phyloP scores from a whole-genome alignment of 2,888 invertebrate genomes.

The Gari tellinella region DNA sequence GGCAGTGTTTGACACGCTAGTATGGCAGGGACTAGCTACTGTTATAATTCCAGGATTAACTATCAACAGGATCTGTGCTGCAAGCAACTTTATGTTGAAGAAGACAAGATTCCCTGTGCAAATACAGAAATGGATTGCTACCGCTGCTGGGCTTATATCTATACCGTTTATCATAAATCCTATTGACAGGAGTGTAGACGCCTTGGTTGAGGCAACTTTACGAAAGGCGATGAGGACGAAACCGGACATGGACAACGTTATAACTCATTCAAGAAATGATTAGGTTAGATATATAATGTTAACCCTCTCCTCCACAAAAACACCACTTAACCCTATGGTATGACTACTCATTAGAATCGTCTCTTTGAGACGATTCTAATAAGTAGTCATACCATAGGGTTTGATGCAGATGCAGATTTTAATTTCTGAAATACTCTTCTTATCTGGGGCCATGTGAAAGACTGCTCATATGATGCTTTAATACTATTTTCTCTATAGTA shows the following conservation, averaged over 20 bases:
- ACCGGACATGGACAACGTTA: constrained; percentile 53
- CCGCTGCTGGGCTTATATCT: constrained; percentile 90
- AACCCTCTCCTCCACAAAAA: no score
- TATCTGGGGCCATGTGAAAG: no score
- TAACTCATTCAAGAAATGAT: constrained; percentile 65
- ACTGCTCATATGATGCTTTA: no score
- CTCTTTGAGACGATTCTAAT: no score
- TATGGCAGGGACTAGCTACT: constrained; percentile 97
- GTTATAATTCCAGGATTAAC: constrained; percentile 94
- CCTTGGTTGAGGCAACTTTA: constrained; percentile 88
- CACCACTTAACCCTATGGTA: no score
- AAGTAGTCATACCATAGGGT: no score
- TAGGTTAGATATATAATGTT: constrained; percentile 8
- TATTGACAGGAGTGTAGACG: constrained; percentile 92
- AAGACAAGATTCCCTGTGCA: constrained; percentile 71
- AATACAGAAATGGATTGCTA: constrained; percentile 87
- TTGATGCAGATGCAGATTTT: no score
- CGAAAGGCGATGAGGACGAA: constrained; percentile 72
- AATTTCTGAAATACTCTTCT: no score
- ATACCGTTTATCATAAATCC: constrained; percentile 97
- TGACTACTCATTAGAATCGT: no score
- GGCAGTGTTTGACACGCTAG: constrained; percentile 91
- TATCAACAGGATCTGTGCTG: constrained; percentile 92
- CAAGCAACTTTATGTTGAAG: constrained; percentile 55
- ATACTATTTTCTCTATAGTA: no score